Evolutionary conservation across 1,140 invertebrate species (phyloP).

Genomic region (Platorchestia sp.): DNA sequence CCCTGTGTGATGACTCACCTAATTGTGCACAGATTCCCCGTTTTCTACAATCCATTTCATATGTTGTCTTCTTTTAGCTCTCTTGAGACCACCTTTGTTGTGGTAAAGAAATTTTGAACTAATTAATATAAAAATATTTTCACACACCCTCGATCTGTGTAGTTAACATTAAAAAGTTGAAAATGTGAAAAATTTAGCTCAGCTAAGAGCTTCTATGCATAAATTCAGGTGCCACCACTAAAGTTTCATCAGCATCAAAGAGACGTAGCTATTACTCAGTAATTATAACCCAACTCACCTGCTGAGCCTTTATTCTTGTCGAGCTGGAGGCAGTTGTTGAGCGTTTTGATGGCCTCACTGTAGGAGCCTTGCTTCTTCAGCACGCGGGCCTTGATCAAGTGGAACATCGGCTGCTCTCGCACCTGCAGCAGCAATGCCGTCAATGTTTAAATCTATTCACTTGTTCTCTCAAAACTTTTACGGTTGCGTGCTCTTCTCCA

Average conservation of each 20-base stretch:
- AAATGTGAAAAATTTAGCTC: background rate
- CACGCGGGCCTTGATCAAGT: constrained; percentile 87
- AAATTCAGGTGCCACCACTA: background rate
- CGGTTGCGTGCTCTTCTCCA: no score
- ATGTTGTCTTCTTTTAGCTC: no score
- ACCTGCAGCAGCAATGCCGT: constrained; percentile 72
- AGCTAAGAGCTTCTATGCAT: background rate
- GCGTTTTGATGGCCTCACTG: constrained; percentile 82
- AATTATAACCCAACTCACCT: background rate
- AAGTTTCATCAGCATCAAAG: background rate
- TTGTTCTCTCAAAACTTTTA: no score
- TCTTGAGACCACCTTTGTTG: no score
- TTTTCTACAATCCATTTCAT: no score
- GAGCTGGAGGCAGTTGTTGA: constrained; percentile 80
- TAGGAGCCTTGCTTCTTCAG: constrained; percentile 83
- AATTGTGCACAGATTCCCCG: no score
- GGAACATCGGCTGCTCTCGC: constrained; percentile 90
- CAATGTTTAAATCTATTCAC: background rate
- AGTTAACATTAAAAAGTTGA: background rate
- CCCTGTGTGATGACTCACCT: no score
- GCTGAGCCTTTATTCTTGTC: constrained; percentile 1
- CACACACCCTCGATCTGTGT: background rate
- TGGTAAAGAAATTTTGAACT: no score
- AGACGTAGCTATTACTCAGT: background rate
- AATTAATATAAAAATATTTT: no score